These are phyloP conservation scores for Drosophila serrata DNA, from an alignment of 1,140 invertebrate genomes.

Conservation along the genomic window DNA sequence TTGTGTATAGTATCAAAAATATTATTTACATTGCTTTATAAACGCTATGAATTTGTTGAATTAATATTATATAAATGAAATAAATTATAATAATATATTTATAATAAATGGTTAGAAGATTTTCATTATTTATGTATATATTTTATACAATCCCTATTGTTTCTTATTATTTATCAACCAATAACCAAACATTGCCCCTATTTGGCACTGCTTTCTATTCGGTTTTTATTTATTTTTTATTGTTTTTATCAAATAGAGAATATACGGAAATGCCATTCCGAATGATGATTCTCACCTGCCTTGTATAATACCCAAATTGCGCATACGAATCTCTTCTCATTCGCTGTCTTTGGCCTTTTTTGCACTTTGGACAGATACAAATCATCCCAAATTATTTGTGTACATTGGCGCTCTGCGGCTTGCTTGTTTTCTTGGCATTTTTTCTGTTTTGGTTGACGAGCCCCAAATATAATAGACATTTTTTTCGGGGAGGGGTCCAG, in stretches of 20 bases:
- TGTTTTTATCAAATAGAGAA: slow-evolving; percentile 10
- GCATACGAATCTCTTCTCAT: slow-evolving; percentile 18
- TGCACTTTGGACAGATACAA: slow-evolving; percentile 45
- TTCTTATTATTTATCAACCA: background rate
- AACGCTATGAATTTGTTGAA: too few relatives aligned
- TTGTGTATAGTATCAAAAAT: too few relatives aligned
- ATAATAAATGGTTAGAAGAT: too few relatives aligned
- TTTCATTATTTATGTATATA: too few relatives aligned
- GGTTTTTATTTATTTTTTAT: background rate
- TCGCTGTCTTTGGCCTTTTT: slow-evolving; percentile 10
- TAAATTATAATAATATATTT: too few relatives aligned
- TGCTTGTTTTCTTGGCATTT: slow-evolving; percentile 33
- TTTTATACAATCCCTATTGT: background rate
- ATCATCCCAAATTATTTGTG: slow-evolving; percentile 52
- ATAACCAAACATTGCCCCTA: background rate
- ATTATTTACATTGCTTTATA: too few relatives aligned
- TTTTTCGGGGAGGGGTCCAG: slow-evolving; percentile 30
- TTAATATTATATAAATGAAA: too few relatives aligned
- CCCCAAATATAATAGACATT: slow-evolving; percentile 43
- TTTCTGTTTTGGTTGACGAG: slow-evolving; percentile 42
- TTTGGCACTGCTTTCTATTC: background rate
- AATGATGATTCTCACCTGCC: slow-evolving; percentile 35
- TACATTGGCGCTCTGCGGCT: slow-evolving; percentile 29
- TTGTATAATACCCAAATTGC: slow-evolving; percentile 17
- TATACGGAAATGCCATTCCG: slow-evolving; percentile 31